Evolutionary conservation across 2,888 invertebrate species (phyloP).

Genomic region (Apamea crenata): DNA sequence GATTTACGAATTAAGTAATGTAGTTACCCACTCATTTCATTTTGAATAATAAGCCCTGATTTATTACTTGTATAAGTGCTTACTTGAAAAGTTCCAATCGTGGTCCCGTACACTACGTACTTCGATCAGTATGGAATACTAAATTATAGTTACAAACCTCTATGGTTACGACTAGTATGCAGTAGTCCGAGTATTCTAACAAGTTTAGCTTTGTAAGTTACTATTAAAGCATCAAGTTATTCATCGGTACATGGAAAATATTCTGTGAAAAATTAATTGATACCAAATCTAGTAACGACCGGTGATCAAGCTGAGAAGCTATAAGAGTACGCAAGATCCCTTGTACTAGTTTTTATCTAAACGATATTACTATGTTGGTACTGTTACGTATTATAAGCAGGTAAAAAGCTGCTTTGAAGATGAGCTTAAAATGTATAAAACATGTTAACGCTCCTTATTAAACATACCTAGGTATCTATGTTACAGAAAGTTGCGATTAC

Average conservation of each 20-base stretch:
- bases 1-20: not conserved
- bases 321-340: constrained; percentile 44
- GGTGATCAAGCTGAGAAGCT: constrained; percentile 44
- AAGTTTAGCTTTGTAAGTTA: constrained; percentile 52
- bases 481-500: constrained; percentile 9
- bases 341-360: constrained; percentile 58
- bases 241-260: constrained; percentile 47
- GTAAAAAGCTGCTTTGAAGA: constrained; percentile 13
- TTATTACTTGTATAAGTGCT: not conserved
- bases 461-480: not conserved
- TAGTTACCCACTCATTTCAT: not conserved
- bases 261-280: constrained; percentile 72
- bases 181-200: constrained; percentile 34
- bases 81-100: constrained; percentile 1
- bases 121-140: constrained; percentile 31
- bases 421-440: constrained; percentile 20
- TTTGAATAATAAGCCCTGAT: not conserved
- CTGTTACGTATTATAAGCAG: constrained; percentile 4
- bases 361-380: constrained; percentile 28
- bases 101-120: not conserved
- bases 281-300: constrained; percentile 65
- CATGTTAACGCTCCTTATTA: not conserved
- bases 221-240: constrained; percentile 59
- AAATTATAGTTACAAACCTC: constrained; percentile 25
- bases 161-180: constrained; percentile 19